Evolutionary conservation across 2,113 vertebrate species (phyloP), one percentile per base, ranked within the genome.

Genomic region (Talpa occidentalis): DNA sequence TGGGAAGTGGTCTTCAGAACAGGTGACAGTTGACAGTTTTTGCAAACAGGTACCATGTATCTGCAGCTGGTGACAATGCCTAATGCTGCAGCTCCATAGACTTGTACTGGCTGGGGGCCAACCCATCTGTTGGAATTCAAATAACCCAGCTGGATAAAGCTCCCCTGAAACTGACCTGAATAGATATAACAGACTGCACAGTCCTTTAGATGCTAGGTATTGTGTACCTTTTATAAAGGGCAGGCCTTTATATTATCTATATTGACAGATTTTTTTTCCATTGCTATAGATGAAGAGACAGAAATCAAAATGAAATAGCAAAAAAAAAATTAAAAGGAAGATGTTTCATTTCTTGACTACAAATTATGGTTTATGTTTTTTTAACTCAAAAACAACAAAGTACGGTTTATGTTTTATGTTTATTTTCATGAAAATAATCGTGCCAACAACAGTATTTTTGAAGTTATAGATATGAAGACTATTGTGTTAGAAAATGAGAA

Each of bases 21-120:
- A n/a, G 22, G 44, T 69, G 70, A 91, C 82, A 91, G 72, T 67
- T 96, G 91, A 94, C 89, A 95, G 91, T 32, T 84, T 97, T 73
- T 91, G 70, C 49, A 90, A 74, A 81, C 52, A 96, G 89, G 10
- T 60, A 35, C 81, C 5, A 17, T 72, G 56, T 74, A 70, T 69
- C 6, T 92, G 56, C 32, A 97, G 56, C 82, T 86, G 44, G 77
- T 52, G 70, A 86, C 95, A 96, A 77, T 87, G 0, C 88, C 91
- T 62, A 78, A 87, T 6, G 6, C 72, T 87, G 83, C 30, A 28
- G 24, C 35, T 86, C 64, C 73, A 42, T 16, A 93, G 70, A 88
- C 32, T 44, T 64, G 70, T 79, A 0, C 26, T 97, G 83, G 42
- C 72, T 91, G 64, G 67, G n/a, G 91, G 69, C 88, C 96, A 97